Evolutionary conservation across 2,888 invertebrate genomes (phyloP), one percentile per base, ranked within the genome.

Genomic region (Elysia crispata): DNA sequence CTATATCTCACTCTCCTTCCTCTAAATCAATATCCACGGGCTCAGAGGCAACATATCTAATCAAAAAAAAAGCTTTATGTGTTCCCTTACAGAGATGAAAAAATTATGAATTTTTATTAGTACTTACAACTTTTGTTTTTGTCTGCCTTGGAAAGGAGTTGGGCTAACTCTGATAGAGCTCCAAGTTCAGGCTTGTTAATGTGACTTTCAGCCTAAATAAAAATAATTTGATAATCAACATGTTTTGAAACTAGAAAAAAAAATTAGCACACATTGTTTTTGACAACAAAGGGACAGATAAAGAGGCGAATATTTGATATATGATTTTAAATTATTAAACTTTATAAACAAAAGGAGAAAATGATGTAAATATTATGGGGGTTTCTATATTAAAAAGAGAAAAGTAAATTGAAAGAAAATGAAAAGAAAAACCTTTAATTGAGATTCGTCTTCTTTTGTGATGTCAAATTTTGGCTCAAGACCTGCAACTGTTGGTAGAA

Each of bases 401-500:
- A 41, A 41, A 41, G 11, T 11, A 41, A 41, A 41, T 41, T 41
- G 11, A 41, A 41, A 25, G 11, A n/a, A n/a, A n/a, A n/a, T 76
- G 20, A 11, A 18, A 31, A 18, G 20, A 31, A 49, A 31, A 11
- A 60, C 18, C 41, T 41, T 41, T 41, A 15, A 30, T 23, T 41
- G 1, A 23, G 33, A 41, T 41, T 54, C 80, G 0, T 77, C 82
- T 3, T 85, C 87, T 41, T 85, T 84, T 11, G 83, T 74, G 23
- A 96, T 91, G 90, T 96, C 96, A 91, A 98, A 98, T 90, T 95
- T 95, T 8, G 97, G 92, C 50, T 89, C 87, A 86, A 96, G 95
- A 25, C 97, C 93, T 0, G 97, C 94, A 79, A 98, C 94, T 0
- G 98, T 98, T 0, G 98, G 98, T 75, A 99, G 93, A 91, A 99